Percentiles rank a stretch among this genome's conserved stretches.
These are phyloP conservation scores for Fragum whitleyi DNA, from an alignment of 2,888 invertebrate species.

Conservation along the genomic window DNA sequence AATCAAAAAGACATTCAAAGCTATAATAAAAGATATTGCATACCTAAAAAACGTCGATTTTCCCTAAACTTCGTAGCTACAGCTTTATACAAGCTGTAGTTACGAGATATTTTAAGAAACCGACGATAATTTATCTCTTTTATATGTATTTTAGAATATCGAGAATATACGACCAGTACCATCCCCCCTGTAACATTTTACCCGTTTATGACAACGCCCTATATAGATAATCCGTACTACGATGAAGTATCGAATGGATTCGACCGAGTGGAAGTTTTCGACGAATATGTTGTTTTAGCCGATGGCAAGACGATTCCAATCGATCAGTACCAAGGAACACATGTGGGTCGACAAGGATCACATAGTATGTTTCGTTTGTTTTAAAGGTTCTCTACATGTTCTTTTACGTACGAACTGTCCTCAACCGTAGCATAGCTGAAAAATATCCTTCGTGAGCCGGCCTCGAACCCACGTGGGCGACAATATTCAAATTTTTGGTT, in stretches of 20 bases:
- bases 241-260: background rate
- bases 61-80: no score
- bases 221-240: slow-evolving; percentile 10
- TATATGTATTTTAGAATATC: slow-evolving; percentile 33
- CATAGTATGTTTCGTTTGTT: slow-evolving; percentile 1
- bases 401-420: no score
- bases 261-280: slow-evolving; percentile 21
- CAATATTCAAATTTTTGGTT: no score
- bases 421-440: no score
- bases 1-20: no score
- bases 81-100: no score
- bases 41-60: no score
- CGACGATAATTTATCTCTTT: no score
- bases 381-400: background rate
- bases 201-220: slow-evolving; percentile 17
- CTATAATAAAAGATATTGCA: no score
- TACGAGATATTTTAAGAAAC: no score
- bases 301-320: slow-evolving; percentile 30
- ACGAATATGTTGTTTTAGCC: slow-evolving; percentile 23
- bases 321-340: slow-evolving; percentile 5
- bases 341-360: slow-evolving; percentile 7
- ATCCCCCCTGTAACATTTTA: slow-evolving; percentile 9
- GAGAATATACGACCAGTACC: slow-evolving; percentile 35
- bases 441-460: no score
- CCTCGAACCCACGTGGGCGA: no score